Base-by-base conservation (phyloP, 2,113 vertebrate species). In the Silurus glanis region DNA sequence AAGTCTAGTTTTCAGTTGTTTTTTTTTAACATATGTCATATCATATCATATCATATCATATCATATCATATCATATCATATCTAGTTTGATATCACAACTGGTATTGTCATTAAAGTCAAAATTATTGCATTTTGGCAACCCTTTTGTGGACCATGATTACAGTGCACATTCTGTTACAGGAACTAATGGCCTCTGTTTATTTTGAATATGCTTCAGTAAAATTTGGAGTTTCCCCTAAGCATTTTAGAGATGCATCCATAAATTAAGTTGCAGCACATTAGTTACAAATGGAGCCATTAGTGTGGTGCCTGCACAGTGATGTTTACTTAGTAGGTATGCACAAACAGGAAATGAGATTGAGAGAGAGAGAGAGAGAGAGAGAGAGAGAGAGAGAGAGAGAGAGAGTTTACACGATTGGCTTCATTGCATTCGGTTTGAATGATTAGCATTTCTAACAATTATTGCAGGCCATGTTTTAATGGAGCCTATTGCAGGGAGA, bases 211-310 rank as follows among this genome's bases (percentile, higher is more conserved):
- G 10, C 9, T 74, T 75, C 37, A n/a, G 71, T 56, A 74, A 23
- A 74, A 75, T 56, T 25, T 74, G 13, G 12, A 17, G 62, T 84
- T 53, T 49, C 61, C 45, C 7, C 9, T 5, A 47, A 49, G 37
- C 21, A 25, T 62, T 76, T 69, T 58, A 72, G 56, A 75, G 56
- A 25, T n/a, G 51, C n/a, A 51, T 53, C 47, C 83, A 53, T 84
- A 76, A 51, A 49, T 28, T 75, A 84, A 51, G 58, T 62, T 76
- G 47, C 58, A 84, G 58, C 23, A 51, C 71, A 76, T 84, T 51
- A 76, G 55, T 72, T 84, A 84, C 71, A 76, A 76, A 76, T 76
- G 58, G 83, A 59, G 3, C 56, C 45, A 84, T 84, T 84, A 76
- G 16, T 19, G 37, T 23, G 5, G 47, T 14, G 14, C 75, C 75